Evolutionary conservation across 1,140 invertebrate species (phyloP).

Genomic region (Leptinotarsa undecemlineata): DNA sequence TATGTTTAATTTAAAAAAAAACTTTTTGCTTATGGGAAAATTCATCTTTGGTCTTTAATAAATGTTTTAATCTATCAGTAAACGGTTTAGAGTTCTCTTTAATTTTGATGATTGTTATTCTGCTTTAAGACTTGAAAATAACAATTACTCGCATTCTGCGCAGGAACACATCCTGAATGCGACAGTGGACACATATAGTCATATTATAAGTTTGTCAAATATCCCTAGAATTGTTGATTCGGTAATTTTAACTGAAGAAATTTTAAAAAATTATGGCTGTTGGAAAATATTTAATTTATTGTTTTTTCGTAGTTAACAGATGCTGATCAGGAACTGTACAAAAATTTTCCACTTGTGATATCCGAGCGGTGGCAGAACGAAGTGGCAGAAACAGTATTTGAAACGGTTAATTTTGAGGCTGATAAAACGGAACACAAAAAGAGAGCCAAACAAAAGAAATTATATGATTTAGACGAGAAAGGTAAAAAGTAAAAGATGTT

Average conservation of each 20-base stretch:
- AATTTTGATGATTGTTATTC: too few relatives aligned
- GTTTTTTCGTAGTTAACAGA: conserved; percentile 75
- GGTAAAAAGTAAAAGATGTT: conserved; percentile 59
- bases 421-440: conserved; percentile 96
- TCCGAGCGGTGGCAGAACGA: conserved; percentile 99
- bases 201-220: not conserved
- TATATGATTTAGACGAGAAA: conserved; percentile 94
- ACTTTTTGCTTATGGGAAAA: too few relatives aligned
- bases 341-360: conserved; percentile 97
- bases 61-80: too few relatives aligned
- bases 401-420: conserved; percentile 95
- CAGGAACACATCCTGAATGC: too few relatives aligned
- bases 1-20: too few relatives aligned
- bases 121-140: too few relatives aligned
- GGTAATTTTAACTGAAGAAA: not conserved
- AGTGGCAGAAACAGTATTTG: conserved; percentile 98
- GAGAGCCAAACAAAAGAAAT: conserved; percentile 91
- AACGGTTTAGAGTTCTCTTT: too few relatives aligned
- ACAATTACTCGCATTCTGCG: too few relatives aligned
- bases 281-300: not conserved
- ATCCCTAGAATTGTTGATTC: not conserved
- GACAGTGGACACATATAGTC: too few relatives aligned
- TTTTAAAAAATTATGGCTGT: not conserved
- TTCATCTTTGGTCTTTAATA: too few relatives aligned
- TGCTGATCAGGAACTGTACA: conserved; percentile 96